Conservation (phyloP, 2,888 invertebrate genomes). For the Drosophila paranaensis region DNA sequence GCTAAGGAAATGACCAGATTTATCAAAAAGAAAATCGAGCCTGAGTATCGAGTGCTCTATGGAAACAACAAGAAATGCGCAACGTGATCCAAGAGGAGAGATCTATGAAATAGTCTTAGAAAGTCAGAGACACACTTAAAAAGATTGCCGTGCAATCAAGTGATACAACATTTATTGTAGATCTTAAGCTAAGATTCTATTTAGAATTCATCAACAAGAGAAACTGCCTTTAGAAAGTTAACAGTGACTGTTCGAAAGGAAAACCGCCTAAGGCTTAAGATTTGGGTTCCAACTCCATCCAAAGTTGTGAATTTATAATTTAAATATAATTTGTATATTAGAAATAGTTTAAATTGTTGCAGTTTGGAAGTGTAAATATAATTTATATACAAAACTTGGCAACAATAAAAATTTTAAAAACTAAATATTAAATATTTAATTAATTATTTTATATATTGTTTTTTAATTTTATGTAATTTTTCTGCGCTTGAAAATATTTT, state of each 20-base stretch:
- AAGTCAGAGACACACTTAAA: background rate
- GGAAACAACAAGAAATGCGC: constrained; percentile 89
- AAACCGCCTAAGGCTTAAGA: background rate
- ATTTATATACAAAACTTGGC: too few species aligned
- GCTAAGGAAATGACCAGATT: constrained; percentile 85
- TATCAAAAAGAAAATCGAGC: constrained; percentile 90
- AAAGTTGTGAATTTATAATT: constrained; percentile 35
- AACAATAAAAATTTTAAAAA: too few species aligned
- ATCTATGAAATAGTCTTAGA: background rate
- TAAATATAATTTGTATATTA: constrained; percentile 23
- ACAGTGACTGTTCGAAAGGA: background rate
- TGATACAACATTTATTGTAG: constrained; percentile 27
- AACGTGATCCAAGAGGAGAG: constrained; percentile 31
- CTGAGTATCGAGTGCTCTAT: constrained; percentile 92
- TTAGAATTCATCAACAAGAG: background rate
- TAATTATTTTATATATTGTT: too few species aligned
- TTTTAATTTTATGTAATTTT: too few species aligned
- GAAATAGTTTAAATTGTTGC: background rate
- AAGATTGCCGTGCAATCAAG: constrained; percentile 14
- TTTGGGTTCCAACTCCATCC: constrained; percentile 21
- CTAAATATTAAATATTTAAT: too few species aligned
- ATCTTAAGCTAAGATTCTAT: background rate
- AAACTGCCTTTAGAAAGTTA: background rate
- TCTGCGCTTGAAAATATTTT: too few species aligned
- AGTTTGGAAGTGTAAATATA: background rate